These are phyloP conservation scores for Tenualosa thibaudeaui DNA, from an alignment of 2,797 vertebrate genomes.

Conservation along the genomic window DNA sequence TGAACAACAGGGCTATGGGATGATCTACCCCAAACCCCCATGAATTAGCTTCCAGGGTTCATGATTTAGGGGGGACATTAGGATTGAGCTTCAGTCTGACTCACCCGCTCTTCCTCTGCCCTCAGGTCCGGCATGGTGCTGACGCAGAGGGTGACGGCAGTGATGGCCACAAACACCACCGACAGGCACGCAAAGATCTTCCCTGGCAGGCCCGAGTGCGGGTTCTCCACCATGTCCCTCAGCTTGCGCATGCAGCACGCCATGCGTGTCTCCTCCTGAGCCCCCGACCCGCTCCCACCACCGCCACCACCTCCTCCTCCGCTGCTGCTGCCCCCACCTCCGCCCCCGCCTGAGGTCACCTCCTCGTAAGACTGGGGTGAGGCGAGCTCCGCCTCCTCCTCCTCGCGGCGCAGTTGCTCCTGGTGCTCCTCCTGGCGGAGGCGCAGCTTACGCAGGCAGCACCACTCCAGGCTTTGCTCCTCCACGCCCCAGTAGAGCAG, in stretches of 20 bases:
- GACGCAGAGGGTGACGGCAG: slow-evolving; percentile 91
- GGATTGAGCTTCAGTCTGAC: slow-evolving; percentile 50
- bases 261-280: slow-evolving; percentile 60
- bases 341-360: slow-evolving; percentile 58
- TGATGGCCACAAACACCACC: slow-evolving; percentile 90
- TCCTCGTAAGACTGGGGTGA: slow-evolving; percentile 71
- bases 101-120: slow-evolving; percentile 93
- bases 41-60: too few species aligned
- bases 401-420: slow-evolving; percentile 81
- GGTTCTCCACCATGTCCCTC: slow-evolving; percentile 94
- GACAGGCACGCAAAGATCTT: slow-evolving; percentile 96
- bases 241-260: slow-evolving; percentile 81
- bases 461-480: slow-evolving; percentile 90
- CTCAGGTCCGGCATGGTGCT: slow-evolving; percentile 97
- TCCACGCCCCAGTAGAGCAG: slow-evolving; percentile 96
- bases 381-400: slow-evolving; percentile 67
- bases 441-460: slow-evolving; percentile 89
- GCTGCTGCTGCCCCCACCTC: slow-evolving; percentile 26
- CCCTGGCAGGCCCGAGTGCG: slow-evolving; percentile 89
- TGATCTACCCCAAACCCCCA: too few species aligned
- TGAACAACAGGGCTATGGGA: too few species aligned
- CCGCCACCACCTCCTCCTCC: neutral
- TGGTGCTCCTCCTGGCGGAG: slow-evolving; percentile 87
- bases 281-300: neutral
- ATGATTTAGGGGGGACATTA: too few species aligned